Conservation (phyloP, 2,797 vertebrate species). For the Enteromius afrohamiltoni region DNA sequence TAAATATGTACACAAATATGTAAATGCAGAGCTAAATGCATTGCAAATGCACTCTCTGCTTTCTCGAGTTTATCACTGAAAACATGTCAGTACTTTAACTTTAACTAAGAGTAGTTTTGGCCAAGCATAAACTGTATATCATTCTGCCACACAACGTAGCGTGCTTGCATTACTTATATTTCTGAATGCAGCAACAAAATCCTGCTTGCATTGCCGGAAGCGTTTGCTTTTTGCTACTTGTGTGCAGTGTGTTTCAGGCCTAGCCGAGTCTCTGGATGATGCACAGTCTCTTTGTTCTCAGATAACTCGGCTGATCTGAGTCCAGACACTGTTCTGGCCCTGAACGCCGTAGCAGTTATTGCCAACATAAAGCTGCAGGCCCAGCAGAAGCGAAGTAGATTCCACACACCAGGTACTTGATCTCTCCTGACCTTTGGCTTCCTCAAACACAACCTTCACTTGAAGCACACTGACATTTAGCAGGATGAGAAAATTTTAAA, state of each 20-base stretch:
- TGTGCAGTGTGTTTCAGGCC: not conserved
- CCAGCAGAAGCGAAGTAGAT: slow-evolving; percentile 63
- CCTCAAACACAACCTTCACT: not conserved
- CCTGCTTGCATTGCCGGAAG: not conserved
- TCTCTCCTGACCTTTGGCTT: slow-evolving; percentile 2
- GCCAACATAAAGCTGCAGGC: slow-evolving; percentile 81
- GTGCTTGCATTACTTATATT: not conserved
- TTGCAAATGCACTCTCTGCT: not conserved
- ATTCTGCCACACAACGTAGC: not conserved
- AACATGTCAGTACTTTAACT: not conserved
- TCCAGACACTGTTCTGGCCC: slow-evolving; percentile 72
- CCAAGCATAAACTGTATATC: not conserved
- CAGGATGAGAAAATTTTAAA: not conserved
- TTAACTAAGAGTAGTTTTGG: not conserved
- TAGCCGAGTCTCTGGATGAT: slow-evolving; percentile 22
- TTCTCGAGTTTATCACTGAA: not conserved
- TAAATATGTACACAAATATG: not conserved
- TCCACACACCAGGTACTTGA: slow-evolving; percentile 38
- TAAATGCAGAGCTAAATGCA: not conserved
- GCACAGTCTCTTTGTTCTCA: slow-evolving; percentile 64
- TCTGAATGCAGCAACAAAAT: slow-evolving; percentile 1
- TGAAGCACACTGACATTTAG: slow-evolving; percentile 19
- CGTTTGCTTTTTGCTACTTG: not conserved
- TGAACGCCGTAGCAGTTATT: slow-evolving; percentile 79
- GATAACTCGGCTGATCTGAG: slow-evolving; percentile 66